Base-by-base conservation (phyloP, 2,797 vertebrate species). In the Muraenolepis orangiensis region DNA sequence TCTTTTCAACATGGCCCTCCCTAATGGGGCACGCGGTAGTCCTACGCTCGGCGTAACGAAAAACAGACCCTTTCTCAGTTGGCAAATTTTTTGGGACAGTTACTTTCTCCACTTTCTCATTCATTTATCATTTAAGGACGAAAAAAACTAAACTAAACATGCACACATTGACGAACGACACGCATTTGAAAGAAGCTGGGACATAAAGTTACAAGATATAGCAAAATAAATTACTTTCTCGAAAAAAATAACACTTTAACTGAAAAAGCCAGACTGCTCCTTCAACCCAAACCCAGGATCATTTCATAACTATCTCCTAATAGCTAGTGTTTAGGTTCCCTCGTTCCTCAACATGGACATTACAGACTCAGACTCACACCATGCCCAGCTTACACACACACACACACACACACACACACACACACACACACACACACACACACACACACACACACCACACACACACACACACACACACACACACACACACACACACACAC, bases 21-120 rank as follows among this genome's bases (percentile, higher is more conserved):
- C 91, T 85, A 90, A 57, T 23, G 51, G 51, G 51, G 5, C 89
- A 90, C 88, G 82, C 84, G 89, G 83, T 82, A 76, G 83, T 20
- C 20, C 51, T 57, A 57, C 51, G 51, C 51, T n/a, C 13, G 51
- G 51, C 13, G 20, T 57, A 57, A n/a, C n/a, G n/a, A n/a, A n/a
- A 20, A 10, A 90, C 81, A 86, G 84, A 83, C 81, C 77, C 75
- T 66, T 80, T 86, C 85, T 86, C 81, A 26, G 82, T 82, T 76
- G 75, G 76, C 81, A 87, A 84, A 80, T 93, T 89, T 93, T 94
- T 94, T n/a, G n/a, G 83, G 87, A 93, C 93, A 94, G 92, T 92
- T 94, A 94, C 91, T 86, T 88, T 79, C 20, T 12, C 40, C 14
- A 5, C 42, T 51, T 42, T 4, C 40, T 42, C 40, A 42, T 12